Base-by-base conservation (phyloP, 2,113 vertebrate genomes). In the Tyrannus savana region DNA sequence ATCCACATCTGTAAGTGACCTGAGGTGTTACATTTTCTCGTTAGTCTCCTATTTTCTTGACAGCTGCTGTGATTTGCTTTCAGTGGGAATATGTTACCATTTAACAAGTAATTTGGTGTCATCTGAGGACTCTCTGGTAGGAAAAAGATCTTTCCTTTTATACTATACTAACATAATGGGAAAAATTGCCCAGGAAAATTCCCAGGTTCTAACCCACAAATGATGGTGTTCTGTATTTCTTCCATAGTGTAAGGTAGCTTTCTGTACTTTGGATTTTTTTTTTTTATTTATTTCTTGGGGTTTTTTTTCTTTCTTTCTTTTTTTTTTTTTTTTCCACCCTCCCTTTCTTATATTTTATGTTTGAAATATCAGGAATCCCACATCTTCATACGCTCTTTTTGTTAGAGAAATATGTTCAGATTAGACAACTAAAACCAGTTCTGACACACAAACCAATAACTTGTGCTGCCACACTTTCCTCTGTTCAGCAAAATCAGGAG, bases 1-100 rank as follows among this genome's bases (percentile, higher is more conserved):
- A 88, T 39, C 14, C 19, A 16, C 73, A 85, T 30, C 24, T 31
- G 1, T 46, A 82, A 82, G 33, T 35, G 24, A 2, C 41, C 37
- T 52, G 10, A 63, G 14, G 41, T 56, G 7, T 47, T 72, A 52
- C 14, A 56, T 75, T 59, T 87, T 82, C 52, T 59, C 22, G 9
- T 55, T 37, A 68, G 37, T 47, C 67, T 79, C 44, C n/a, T 63
- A 14, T 60, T 95, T 93, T 89, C 78, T 58, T 90, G 74, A 37
- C 19, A 84, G 17, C 4, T 81, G 23, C 30, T 56, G 17, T 49
- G 49, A 64, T 84, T 75, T 81, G 13, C 23, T 78, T 87, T 75
- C 53, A 44, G 44, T 85, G 30, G 42, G 44, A 78, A 71, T 56
- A 50, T 25, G 47, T 63, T 84, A 87, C 8, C 15, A 67, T 90